Evolutionary conservation across 2,797 vertebrate species (phyloP), one percentile per base, ranked within the genome.

Genomic region (Trachurus trachurus): DNA sequence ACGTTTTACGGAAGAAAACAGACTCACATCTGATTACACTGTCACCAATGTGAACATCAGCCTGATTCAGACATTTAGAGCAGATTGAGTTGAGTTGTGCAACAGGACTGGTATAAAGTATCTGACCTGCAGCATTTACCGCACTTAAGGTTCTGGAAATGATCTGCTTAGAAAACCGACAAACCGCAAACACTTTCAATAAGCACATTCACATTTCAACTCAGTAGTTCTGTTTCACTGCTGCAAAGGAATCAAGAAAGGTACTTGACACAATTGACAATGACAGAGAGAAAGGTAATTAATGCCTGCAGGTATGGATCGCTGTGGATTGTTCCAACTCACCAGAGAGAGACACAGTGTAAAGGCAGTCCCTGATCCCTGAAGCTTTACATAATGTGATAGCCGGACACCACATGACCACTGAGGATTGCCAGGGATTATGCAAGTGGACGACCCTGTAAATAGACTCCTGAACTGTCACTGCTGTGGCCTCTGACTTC

Each of bases 311-410:
- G 59, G 75, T 45, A 40, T 39, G 13, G 34, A 37, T 37, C 6
- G 17, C 5, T 6, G 34, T 57, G 65, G 47, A 74, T 71, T 66
- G 53, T 37, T 71, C 19, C 21, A 40, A 57, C n/a, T 65, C 42
- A 62, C 21, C 19, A 40, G 44, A 67, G 72, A 60, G 66, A 26
- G 9, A 29, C 16, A 19, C 31, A 31, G 59, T 10, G 59, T 56
- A 75, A 4, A 52, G 57, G n/a, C 44, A 4, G 49, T 74, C 16
- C 61, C 69, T 71, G 72, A 78, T 70, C 73, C 47, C 34, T 61
- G 70, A 49, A 37, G 66, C 31, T 87, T 89, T 82, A 85, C 67
- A 69, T 85, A 80, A 88, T 13, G 76, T 71, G 40, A 74, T 49
- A 75, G 79, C 76, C 73, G 61, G 66, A 50, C 74, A 56, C 67